These are phyloP conservation scores for Sander lucioperca DNA, from an alignment of 2,113 vertebrate genomes.

Conservation along the genomic window DNA sequence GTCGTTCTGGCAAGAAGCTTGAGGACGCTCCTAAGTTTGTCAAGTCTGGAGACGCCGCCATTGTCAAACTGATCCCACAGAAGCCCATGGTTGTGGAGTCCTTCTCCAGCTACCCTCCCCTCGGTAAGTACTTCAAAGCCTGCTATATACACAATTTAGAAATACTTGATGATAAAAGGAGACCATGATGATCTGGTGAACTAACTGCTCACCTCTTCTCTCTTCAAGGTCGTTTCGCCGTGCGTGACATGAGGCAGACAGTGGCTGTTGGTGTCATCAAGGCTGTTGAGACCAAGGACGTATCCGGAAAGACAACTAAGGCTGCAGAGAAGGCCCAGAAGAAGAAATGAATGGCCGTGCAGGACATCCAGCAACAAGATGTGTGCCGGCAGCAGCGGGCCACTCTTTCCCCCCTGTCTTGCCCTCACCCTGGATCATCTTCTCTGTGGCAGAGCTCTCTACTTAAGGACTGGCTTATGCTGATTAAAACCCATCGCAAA, in stretches of 20 bases:
- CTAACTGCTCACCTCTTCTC: not conserved
- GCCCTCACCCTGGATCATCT: conserved; percentile 72
- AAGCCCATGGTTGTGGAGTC: conserved; percentile 89
- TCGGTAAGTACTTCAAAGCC: conserved; percentile 71
- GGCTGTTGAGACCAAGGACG: conserved; percentile 79
- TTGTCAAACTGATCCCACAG: conserved; percentile 83
- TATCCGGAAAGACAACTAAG: conserved; percentile 84
- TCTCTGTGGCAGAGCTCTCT: conserved; percentile 82
- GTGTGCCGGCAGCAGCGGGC: conserved; percentile 72
- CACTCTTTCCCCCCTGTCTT: conserved; percentile 27
- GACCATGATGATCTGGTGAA: not conserved
- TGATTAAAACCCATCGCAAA: conserved; percentile 89
- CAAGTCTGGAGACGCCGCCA: conserved; percentile 86
- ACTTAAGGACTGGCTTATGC: conserved; percentile 90
- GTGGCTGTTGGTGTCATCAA: conserved; percentile 89
- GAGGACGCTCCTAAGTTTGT: conserved; percentile 86
- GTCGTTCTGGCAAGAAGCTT: conserved; percentile 88
- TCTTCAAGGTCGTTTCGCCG: conserved; percentile 85
- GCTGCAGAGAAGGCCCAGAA: conserved; percentile 83
- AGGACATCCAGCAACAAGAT: conserved; percentile 62
- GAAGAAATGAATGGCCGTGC: conserved; percentile 82
- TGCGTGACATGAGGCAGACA: conserved; percentile 89
- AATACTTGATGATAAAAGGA: too few relatives aligned
- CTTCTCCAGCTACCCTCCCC: conserved; percentile 84
- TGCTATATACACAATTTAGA: not conserved